Evolutionary conservation across 2,113 vertebrate genomes (phyloP), one percentile per base, ranked within the genome.

Genomic region (Amazona guildingii): DNA sequence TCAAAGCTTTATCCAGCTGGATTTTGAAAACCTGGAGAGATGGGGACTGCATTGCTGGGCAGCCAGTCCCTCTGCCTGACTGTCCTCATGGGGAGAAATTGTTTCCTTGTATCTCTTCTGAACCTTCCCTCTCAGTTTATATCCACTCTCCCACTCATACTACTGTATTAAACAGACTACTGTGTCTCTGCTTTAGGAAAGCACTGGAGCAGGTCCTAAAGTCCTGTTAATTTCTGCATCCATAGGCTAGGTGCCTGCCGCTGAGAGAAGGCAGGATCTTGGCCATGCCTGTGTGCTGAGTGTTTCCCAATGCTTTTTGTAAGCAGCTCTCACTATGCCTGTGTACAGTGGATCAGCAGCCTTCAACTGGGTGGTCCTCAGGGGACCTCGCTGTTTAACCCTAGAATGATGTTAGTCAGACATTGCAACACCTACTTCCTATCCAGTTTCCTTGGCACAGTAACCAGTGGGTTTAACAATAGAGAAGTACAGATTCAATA

Each of bases 81-180:
- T 28, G 12, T 52, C 41, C 52, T 84, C 16, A 7, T 0, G 1
- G 29, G 29, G 37, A 67, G 27, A 49, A 70, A 7, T 7, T n/a
- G 43, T 48, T 29, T 74, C 28, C 7, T 70, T 51, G 5, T 8
- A 41, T 8, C 33, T 51, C 46, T 9, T 27, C 46, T 52, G 64
- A 81, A 48, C 21, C 19, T 76, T n/a, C 19, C 16, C 21, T 63
- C 62, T 72, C 37, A 6, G 19, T 52, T 68, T 48, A 21, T 48
- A 4, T 29, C 52, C 31, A 9, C 33, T 68, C 13, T 80, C 33
- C 25, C 59, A 51, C 27, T 29, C 48, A 7, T 13, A 39, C 5
- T n/a, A 18, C 31, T 1, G 1, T 33, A 46, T 35, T 49, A 48
- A 78, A 49, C 8, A 24, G 5, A 9, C 39, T 46, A 17, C 13